A percentile compares a stretch with the other conserved stretches of the same genome.
Evolutionary conservation across 2,113 vertebrate species (phyloP).

Genomic region (Piaya cayana): DNA sequence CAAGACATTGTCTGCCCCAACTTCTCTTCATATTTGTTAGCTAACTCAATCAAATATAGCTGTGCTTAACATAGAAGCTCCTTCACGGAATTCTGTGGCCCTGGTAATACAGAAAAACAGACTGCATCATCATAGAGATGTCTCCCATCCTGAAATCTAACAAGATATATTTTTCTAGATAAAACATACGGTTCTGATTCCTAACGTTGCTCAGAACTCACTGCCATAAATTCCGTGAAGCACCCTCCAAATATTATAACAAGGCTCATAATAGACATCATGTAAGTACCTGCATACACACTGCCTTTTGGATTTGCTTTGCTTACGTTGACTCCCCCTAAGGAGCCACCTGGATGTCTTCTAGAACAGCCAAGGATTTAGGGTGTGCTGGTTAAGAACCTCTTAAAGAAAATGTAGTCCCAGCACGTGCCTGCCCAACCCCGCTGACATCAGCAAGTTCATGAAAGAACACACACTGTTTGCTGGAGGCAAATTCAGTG

Average conservation of each 20-base stretch:
- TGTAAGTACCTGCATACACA: neutral
- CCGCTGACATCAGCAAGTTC: neutral
- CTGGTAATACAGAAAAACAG: neutral
- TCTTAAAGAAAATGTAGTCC: neutral
- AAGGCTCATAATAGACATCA: neutral
- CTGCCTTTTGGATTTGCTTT: neutral
- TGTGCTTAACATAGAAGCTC: neutral
- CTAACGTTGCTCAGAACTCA: neutral
- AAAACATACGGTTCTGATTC: neutral
- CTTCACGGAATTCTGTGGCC: neutral
- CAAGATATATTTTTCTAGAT: neutral
- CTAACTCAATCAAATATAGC: neutral
- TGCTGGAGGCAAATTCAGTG: neutral
- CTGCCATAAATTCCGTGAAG: neutral
- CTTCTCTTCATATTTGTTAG: conserved; percentile 20
- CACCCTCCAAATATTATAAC: neutral
- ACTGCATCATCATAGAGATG: neutral
- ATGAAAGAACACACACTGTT: neutral
- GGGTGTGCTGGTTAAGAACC: neutral
- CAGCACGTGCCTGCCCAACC: neutral
- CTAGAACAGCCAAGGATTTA: neutral
- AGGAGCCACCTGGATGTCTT: neutral
- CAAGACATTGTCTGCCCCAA: neutral
- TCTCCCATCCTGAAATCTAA: neutral
- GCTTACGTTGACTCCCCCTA: neutral